Conservation (phyloP, 2,888 invertebrate species). For the Polylopha cassiicola region DNA sequence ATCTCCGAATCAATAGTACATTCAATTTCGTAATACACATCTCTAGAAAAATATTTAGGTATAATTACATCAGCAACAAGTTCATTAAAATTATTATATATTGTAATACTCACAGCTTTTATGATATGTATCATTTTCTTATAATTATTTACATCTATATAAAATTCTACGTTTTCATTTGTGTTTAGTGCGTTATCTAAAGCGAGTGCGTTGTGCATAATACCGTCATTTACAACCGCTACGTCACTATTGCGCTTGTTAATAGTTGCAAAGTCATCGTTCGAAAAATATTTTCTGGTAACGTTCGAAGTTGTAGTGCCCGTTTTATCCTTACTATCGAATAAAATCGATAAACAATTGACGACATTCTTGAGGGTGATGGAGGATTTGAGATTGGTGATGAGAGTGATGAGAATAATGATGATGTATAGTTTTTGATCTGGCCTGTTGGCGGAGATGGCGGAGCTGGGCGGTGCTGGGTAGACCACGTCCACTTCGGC, state of each 20-base stretch:
- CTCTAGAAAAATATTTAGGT: slow-evolving; percentile 77
- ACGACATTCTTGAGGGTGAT: slow-evolving; percentile 41
- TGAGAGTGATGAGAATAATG: slow-evolving; percentile 48
- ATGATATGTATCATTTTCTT: slow-evolving; percentile 73
- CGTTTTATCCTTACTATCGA: slow-evolving; percentile 38
- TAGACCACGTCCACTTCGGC: slow-evolving; percentile 93
- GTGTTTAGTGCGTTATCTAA: slow-evolving; percentile 61
- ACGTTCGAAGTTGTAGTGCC: slow-evolving; percentile 27
- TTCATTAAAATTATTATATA: slow-evolving; percentile 71
- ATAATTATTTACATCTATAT: slow-evolving; percentile 59
- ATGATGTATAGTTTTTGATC: slow-evolving; percentile 45
- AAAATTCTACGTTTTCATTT: slow-evolving; percentile 41
- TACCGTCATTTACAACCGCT: slow-evolving; percentile 52
- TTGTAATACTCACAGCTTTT: slow-evolving; percentile 76
- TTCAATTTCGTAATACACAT: slow-evolving; percentile 71
- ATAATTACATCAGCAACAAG: slow-evolving; percentile 70
- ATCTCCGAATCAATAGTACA: slow-evolving; percentile 60
- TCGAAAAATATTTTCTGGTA: slow-evolving; percentile 52
- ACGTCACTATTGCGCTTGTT: slow-evolving; percentile 41
- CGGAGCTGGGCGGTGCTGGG: slow-evolving; percentile 80
- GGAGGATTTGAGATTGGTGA: slow-evolving; percentile 48
- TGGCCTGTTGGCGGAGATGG: slow-evolving; percentile 48
- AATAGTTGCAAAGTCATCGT: slow-evolving; percentile 64
- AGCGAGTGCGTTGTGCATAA: slow-evolving; percentile 66
- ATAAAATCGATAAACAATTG: slow-evolving; percentile 65